Percentiles rank a stretch among this genome's conserved stretches.
phyloP scores from a whole-genome alignment of 2,113 vertebrate genomes.

The Limnothrissa miodon region DNA sequence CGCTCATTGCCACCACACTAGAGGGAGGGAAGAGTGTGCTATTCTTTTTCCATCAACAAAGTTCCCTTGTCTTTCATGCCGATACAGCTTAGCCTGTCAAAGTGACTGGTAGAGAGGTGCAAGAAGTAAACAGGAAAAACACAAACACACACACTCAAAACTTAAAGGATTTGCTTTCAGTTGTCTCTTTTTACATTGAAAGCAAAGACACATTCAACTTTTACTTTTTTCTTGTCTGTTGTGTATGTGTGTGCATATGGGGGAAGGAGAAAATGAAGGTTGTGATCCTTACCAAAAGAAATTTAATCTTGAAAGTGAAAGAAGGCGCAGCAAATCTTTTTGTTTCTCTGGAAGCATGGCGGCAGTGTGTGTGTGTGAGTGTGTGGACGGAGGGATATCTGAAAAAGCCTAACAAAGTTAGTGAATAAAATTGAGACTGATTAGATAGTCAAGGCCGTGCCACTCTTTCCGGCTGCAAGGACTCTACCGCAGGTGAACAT shows the following conservation, averaged over 20 bases:
- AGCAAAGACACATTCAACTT: background rate
- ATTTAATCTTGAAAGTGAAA: background rate
- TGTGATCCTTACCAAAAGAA: background rate
- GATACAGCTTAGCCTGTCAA: background rate
- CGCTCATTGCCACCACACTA: background rate
- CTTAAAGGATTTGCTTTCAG: background rate
- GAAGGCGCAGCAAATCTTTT: background rate
- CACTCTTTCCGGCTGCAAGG: conserved; percentile 47
- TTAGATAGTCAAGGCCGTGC: conserved; percentile 47
- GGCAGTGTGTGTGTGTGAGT: background rate
- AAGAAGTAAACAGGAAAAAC: background rate
- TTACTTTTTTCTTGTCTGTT: background rate
- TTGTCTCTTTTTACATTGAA: background rate
- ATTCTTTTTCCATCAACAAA: conserved; percentile 2
- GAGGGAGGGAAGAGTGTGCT: background rate
- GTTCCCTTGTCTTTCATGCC: background rate
- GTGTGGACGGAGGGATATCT: no score
- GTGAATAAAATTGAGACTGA: conserved; percentile 39
- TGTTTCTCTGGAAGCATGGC: background rate
- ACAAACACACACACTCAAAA: background rate
- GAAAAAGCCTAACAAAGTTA: conserved; percentile 21
- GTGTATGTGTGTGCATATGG: background rate
- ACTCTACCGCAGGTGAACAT: conserved; percentile 52
- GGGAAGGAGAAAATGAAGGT: background rate
- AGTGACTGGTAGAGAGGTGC: background rate